Percentiles rank a stretch among this genome's conserved stretches.
Evolutionary conservation across 2,888 invertebrate species (phyloP).

Genomic region (Ophion costatus): DNA sequence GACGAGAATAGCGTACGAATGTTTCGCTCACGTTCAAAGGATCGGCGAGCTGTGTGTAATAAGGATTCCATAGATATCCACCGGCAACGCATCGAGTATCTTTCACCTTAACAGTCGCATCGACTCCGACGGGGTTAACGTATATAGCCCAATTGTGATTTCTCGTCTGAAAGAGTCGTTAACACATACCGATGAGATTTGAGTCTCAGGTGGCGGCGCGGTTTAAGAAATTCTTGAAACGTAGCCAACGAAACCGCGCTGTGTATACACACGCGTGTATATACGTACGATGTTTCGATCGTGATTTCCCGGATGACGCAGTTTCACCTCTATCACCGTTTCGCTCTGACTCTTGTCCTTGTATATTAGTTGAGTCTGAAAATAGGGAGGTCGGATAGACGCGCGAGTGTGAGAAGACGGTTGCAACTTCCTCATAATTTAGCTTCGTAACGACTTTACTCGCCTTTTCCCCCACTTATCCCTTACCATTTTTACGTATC

Average conservation of each 20-base stretch:
- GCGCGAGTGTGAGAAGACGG: background rate
- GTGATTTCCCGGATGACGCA: conserved; percentile 93
- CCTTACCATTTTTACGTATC: conserved; percentile 92
- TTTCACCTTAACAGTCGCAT: conserved; percentile 92
- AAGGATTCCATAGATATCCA: conserved; percentile 96
- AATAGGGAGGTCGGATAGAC: conserved; percentile 41
- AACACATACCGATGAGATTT: conserved; percentile 26
- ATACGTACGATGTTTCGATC: conserved; percentile 90
- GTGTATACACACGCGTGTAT: conserved; percentile 1
- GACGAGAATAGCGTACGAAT: background rate
- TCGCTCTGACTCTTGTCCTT: conserved; percentile 94
- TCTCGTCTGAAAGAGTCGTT: conserved; percentile 86
- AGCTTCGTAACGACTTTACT: background rate
- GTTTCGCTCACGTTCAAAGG: conserved; percentile 90
- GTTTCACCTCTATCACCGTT: conserved; percentile 94
- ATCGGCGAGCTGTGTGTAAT: conserved; percentile 94
- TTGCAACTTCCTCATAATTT: background rate
- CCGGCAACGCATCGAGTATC: conserved; percentile 94
- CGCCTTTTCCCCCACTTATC: background rate
- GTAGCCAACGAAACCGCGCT: conserved; percentile 24
- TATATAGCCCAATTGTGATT: conserved; percentile 96
- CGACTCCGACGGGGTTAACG: conserved; percentile 96
- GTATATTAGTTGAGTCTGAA: conserved; percentile 93
- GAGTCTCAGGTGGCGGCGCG: conserved; percentile 16
- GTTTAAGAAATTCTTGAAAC: conserved; percentile 52